Percentiles rank a stretch among this genome's conserved stretches.
phyloP scores from a whole-genome alignment of 1,140 invertebrate species.

The Sipha flava region DNA sequence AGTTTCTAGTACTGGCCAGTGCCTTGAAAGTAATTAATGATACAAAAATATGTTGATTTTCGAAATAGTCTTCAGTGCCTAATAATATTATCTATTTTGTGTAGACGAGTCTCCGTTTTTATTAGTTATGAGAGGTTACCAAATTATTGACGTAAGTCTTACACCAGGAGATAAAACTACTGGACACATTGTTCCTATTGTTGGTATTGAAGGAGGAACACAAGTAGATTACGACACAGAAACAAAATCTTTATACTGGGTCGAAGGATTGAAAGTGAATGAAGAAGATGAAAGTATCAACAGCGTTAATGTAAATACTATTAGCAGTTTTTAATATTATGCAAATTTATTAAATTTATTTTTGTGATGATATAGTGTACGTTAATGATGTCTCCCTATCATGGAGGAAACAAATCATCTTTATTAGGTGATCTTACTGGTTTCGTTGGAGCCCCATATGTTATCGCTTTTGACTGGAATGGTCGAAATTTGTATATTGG shows the following conservation, averaged over 20 bases:
- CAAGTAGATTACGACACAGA: conserved; percentile 87
- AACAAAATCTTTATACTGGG: conserved; percentile 73
- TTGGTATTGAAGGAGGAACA: conserved; percentile 79
- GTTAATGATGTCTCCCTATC: conserved; percentile 72
- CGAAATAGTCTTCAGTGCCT: conserved; percentile 4
- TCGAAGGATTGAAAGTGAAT: conserved; percentile 65
- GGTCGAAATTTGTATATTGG: conserved; percentile 91
- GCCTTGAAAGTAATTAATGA: conserved; percentile 52
- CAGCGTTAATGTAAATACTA: conserved; percentile 44
- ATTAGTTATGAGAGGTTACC: conserved; percentile 81
- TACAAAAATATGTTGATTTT: conserved; percentile 1
- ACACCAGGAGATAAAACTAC: conserved; percentile 63
- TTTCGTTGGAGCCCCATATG: conserved; percentile 80
- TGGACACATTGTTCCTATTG: conserved; percentile 75
- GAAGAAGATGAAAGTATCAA: conserved; percentile 45
- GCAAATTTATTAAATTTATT: neutral
- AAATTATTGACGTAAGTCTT: conserved; percentile 75
- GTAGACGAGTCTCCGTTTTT: conserved; percentile 76
- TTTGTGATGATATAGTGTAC: conserved; percentile 59
- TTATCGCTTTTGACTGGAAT: conserved; percentile 92
- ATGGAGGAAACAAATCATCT: conserved; percentile 76
- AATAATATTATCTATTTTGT: conserved; percentile 34
- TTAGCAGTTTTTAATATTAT: too few species aligned
- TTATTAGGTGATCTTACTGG: conserved; percentile 70
- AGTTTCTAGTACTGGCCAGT: conserved; percentile 58